A percentile compares a stretch with the other conserved stretches of the same genome.
Evolutionary conservation across 2,113 vertebrate species (phyloP).

Genomic region (Ovis aries): DNA sequence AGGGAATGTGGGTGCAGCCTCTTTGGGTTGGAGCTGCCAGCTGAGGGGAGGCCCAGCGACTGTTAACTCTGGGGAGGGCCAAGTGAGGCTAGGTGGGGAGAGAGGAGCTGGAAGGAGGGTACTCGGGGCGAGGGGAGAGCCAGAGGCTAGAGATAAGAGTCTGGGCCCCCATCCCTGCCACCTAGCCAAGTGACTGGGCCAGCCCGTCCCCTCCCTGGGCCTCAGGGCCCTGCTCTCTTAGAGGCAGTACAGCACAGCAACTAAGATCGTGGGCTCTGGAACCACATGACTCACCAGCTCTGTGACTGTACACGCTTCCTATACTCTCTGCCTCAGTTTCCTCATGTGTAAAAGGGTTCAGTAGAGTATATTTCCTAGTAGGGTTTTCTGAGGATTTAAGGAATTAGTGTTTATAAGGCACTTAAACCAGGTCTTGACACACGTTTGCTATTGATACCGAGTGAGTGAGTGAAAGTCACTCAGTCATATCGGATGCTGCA

Average conservation of each 20-base stretch:
- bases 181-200: background rate
- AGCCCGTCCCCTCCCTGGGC: background rate
- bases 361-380: background rate
- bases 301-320: background rate
- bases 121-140: background rate
- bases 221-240: background rate
- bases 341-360: background rate
- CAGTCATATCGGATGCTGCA: fast-evolving
- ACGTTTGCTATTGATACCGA: background rate
- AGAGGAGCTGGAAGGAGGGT: background rate
- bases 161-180: background rate
- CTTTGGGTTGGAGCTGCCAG: background rate
- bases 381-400: background rate
- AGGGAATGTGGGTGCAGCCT: constrained; percentile 53
- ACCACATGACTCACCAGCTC: background rate
- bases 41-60: background rate
- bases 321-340: background rate
- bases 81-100: background rate
- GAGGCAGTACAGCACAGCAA: background rate
- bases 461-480: background rate
- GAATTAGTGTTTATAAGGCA: background rate
- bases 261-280: background rate
- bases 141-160: background rate
- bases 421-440: background rate
- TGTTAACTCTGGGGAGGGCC: background rate